These are phyloP conservation scores for Yoshiicerus persimilis DNA, from an alignment of 1,140 invertebrate species.

Conservation along the genomic window DNA sequence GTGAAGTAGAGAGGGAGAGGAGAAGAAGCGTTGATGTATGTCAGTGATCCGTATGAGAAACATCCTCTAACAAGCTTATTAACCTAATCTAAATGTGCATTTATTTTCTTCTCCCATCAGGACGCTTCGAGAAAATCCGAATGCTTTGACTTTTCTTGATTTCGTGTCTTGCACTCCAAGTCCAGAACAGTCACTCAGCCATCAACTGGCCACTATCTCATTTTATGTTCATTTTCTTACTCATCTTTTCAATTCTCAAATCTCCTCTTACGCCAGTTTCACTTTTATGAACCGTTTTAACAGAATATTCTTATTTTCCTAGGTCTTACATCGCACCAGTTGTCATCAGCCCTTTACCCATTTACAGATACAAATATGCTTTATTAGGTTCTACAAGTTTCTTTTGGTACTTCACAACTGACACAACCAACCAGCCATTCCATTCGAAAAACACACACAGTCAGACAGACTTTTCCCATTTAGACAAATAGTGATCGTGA, in stretches of 20 bases:
- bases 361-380: neutral
- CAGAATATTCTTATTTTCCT: neutral
- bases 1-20: neutral
- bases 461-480: neutral
- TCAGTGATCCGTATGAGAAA: constrained; percentile 11
- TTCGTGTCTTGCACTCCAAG: neutral
- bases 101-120: constrained; percentile 12
- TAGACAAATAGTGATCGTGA: neutral
- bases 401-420: neutral
- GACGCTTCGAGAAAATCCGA: neutral
- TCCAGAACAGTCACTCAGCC: neutral
- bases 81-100: constrained; percentile 28
- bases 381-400: neutral
- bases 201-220: neutral
- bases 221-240: neutral
- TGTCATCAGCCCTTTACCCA: neutral
- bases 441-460: neutral
- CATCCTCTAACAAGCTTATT: constrained; percentile 23
- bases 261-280: neutral
- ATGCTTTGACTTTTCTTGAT: neutral
- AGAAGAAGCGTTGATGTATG: constrained; percentile 4
- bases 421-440: neutral
- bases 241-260: neutral
- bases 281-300: neutral
- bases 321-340: too few species aligned